These are phyloP conservation scores for Goniozus legneri DNA, from an alignment of 1,140 invertebrate genomes.

Conservation along the genomic window DNA sequence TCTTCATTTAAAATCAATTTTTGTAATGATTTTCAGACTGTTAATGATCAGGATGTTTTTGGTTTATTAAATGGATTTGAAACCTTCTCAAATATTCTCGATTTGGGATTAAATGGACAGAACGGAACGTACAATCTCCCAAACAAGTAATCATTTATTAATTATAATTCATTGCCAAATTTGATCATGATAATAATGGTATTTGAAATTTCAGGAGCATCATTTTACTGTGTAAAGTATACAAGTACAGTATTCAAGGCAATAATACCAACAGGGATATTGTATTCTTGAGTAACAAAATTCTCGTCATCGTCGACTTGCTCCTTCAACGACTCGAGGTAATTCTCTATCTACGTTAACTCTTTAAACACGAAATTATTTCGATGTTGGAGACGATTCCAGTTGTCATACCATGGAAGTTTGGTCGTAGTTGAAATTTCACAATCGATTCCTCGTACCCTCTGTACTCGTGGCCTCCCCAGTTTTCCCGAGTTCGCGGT, in stretches of 20 bases:
- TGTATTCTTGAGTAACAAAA: slow-evolving; percentile 68
- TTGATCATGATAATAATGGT: too few species aligned
- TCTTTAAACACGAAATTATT: too few species aligned
- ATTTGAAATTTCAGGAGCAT: slow-evolving; percentile 57
- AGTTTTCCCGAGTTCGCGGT: slow-evolving; percentile 11
- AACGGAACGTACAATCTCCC: slow-evolving; percentile 52
- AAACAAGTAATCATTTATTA: slow-evolving; percentile 63
- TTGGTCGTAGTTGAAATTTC: too few species aligned
- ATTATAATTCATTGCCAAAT: too few species aligned
- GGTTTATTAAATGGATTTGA: slow-evolving; percentile 57
- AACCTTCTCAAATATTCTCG: slow-evolving; percentile 51
- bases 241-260: slow-evolving; percentile 56
- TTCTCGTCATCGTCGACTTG: slow-evolving; percentile 65
- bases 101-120: slow-evolving; percentile 48
- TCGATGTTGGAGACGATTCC: too few species aligned
- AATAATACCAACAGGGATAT: slow-evolving; percentile 62
- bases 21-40: slow-evolving; percentile 39
- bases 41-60: slow-evolving; percentile 57
- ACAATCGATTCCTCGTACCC: slow-evolving; percentile 2
- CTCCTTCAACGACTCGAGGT: slow-evolving; percentile 67
- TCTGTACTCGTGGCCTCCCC: slow-evolving; percentile 3
- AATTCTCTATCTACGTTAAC: too few species aligned
- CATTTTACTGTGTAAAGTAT: slow-evolving; percentile 60
- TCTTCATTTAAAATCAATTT: not conserved
- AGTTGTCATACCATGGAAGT: too few species aligned